Conservation (phyloP, 2,113 vertebrate genomes). For the Nothocercus julius region DNA sequence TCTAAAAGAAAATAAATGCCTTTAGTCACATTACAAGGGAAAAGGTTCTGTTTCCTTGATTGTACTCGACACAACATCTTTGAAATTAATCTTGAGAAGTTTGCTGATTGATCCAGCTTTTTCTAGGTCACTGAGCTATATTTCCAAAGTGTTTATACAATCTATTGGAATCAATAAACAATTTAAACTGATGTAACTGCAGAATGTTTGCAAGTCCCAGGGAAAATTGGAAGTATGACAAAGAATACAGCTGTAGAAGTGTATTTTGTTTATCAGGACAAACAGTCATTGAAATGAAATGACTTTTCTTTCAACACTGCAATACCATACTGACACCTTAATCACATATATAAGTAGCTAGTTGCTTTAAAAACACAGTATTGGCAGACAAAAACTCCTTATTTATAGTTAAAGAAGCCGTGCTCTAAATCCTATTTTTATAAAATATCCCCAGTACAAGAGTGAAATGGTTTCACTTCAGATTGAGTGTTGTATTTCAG, state of each 20-base stretch:
- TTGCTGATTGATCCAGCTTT: constrained; percentile 70
- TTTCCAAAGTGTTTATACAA: constrained; percentile 82
- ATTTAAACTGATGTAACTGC: constrained; percentile 85
- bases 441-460: constrained; percentile 22
- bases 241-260: constrained; percentile 64
- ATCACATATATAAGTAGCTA: constrained; percentile 60
- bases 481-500: constrained; percentile 45
- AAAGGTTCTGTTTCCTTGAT: constrained; percentile 66
- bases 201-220: constrained; percentile 68
- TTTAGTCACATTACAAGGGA: constrained; percentile 66
- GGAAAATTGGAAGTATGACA: constrained; percentile 74
- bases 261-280: constrained; percentile 67
- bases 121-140: constrained; percentile 75
- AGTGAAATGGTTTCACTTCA: constrained; percentile 56
- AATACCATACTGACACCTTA: constrained; percentile 48
- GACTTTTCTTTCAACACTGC: constrained; percentile 40
- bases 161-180: constrained; percentile 92
- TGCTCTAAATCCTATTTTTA: constrained; percentile 30
- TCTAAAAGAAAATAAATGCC: constrained; percentile 62
- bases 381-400: constrained; percentile 45
- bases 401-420: constrained; percentile 52
- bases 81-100: constrained; percentile 77
- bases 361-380: constrained; percentile 32
- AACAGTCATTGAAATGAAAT: constrained; percentile 71
- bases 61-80: constrained; percentile 55